Evolutionary conservation across 1,140 invertebrate species (phyloP).

Genomic region (Leptopilina clavipes): DNA sequence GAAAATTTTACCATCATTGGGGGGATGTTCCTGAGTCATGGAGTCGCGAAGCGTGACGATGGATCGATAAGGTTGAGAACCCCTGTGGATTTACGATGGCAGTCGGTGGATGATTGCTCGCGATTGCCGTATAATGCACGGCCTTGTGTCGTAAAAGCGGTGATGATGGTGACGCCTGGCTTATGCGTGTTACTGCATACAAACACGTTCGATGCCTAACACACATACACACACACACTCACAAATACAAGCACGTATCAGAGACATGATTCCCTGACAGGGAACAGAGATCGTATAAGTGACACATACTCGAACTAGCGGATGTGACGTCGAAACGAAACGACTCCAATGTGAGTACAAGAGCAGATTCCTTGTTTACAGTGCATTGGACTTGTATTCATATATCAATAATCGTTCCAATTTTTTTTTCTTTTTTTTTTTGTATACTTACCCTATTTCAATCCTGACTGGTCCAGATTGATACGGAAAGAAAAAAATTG

Average conservation of each 20-base stretch:
- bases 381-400: constrained; percentile 46
- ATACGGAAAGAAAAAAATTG: too few relatives aligned
- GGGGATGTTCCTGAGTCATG: not conserved
- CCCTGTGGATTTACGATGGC: constrained; percentile 70
- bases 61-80: constrained; percentile 73
- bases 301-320: constrained; percentile 49
- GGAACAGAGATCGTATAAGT: constrained; percentile 51
- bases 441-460: too few relatives aligned
- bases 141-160: constrained; percentile 73
- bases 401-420: not conserved
- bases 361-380: constrained; percentile 52
- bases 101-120: constrained; percentile 71
- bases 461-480: too few relatives aligned
- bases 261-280: constrained; percentile 51
- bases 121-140: constrained; percentile 73
- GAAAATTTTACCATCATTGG: too few relatives aligned
- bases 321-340: constrained; percentile 45
- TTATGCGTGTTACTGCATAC: constrained; percentile 46
- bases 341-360: constrained; percentile 8
- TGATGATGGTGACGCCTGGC: constrained; percentile 61
- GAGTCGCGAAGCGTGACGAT: constrained; percentile 46
- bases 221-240: constrained; percentile 48
- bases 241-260: constrained; percentile 46
- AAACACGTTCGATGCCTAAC: constrained; percentile 33
- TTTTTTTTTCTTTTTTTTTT: not conserved